These are phyloP conservation scores for Melinaea marsaeus DNA, from an alignment of 2,888 invertebrate species.

Conservation along the genomic window DNA sequence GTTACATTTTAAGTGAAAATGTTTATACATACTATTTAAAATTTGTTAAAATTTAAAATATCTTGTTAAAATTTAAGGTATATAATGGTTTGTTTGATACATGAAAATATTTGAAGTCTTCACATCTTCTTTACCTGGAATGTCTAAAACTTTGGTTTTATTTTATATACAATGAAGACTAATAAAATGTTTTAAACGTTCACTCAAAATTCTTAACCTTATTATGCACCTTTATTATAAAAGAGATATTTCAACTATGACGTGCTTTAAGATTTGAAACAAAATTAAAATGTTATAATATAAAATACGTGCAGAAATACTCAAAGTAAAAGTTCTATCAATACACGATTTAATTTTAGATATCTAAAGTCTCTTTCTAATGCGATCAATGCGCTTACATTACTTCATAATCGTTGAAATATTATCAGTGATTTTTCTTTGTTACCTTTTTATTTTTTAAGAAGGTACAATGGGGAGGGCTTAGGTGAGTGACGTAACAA, in stretches of 20 bases:
- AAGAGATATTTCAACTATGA: neutral
- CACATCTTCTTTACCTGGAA: neutral
- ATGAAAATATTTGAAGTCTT: neutral
- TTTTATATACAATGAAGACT: neutral
- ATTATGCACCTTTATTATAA: constrained; percentile 4
- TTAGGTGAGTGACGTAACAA: constrained; percentile 5
- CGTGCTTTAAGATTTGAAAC: constrained; percentile 1
- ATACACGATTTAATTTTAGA: no score
- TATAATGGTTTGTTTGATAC: neutral
- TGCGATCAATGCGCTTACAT: no score
- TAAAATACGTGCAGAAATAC: neutral
- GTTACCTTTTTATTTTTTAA: neutral
- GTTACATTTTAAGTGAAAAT: no score
- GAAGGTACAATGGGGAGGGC: neutral
- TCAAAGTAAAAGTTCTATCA: no score
- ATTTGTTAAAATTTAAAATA: neutral
- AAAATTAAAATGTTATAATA: neutral
- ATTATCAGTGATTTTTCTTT: neutral
- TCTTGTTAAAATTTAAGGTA: neutral
- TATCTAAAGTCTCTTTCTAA: no score
- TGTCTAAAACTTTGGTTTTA: constrained; percentile 4
- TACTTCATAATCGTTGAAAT: neutral
- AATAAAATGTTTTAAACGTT: constrained; percentile 6
- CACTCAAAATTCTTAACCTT: constrained; percentile 1
- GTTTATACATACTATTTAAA: neutral